Evolutionary conservation across 2,113 vertebrate genomes (phyloP).

Genomic region (Hippopotamus amphibius): DNA sequence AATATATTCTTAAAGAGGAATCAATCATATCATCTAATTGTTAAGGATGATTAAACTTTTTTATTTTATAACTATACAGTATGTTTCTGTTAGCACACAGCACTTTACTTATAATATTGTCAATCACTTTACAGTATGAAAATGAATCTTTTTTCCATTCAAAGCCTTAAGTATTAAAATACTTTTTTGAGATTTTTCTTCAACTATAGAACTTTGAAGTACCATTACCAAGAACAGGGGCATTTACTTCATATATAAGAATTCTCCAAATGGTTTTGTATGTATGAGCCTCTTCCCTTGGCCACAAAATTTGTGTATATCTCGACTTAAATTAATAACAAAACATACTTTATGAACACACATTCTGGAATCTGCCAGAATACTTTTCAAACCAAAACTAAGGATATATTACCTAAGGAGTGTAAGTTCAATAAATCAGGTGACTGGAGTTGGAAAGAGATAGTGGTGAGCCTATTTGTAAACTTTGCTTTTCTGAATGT

Average conservation of each 20-base stretch:
- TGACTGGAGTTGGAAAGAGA: slow-evolving; percentile 40
- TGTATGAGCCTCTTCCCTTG: neutral
- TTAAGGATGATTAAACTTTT: neutral
- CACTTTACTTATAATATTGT: neutral
- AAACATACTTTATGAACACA: neutral
- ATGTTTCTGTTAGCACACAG: neutral
- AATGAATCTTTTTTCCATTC: neutral
- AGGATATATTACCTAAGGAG: slow-evolving; percentile 36
- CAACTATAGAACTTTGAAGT: slow-evolving; percentile 4
- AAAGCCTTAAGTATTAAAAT: neutral
- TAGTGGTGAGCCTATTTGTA: slow-evolving; percentile 84
- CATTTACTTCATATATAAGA: slow-evolving; percentile 58
- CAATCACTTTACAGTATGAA: neutral
- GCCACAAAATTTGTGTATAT: neutral
- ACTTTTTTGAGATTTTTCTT: neutral
- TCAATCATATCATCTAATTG: slow-evolving; percentile 32
- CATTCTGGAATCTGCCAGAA: slow-evolving; percentile 4
- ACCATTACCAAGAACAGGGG: slow-evolving; percentile 2
- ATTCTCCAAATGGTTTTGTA: slow-evolving; percentile 12
- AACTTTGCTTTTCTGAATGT: slow-evolving; percentile 85
- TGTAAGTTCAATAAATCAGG: slow-evolving; percentile 58
- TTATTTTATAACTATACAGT: slow-evolving; percentile 16
- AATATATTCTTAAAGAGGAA: slow-evolving; percentile 35
- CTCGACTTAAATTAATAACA: slow-evolving; percentile 12
- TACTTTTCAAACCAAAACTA: slow-evolving; percentile 59